Base-by-base conservation (phyloP, 1,140 invertebrate genomes). In the Idris sp. region DNA sequence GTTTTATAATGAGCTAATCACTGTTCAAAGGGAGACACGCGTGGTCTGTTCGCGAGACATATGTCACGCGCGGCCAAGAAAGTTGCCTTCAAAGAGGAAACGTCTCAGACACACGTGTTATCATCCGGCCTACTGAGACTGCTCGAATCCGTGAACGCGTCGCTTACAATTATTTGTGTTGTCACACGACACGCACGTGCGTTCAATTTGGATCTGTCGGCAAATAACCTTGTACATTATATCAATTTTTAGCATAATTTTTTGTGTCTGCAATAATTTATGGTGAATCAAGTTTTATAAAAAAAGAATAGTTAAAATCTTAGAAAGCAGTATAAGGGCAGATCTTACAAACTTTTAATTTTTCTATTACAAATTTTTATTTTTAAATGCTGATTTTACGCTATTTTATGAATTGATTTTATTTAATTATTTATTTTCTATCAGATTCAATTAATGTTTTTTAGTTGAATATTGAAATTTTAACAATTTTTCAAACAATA, bases 1-100 rank as follows among this genome's bases (percentile, higher is more conserved):
- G 61, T 67, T 61, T 61, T 67, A 62, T 74, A 74, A 74, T 67
- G 54, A 56, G 71, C 48, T 76, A 76, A 76, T 76, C 53, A 65
- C 19, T 40, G 36, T 49, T 71, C 67, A 71, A 67, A 67, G 36
- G 48, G 25, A 61, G 46, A 62, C 14, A 67, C 40, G 65, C n/a
- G 48, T 11, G 44, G 54, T 46, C 25, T 54, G 28, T 10, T 46
- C 2, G 44, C 16, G 26, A 16, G 54, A 69, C 73, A 76, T 53
- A 28, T 76, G 73, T 76, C 59, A 36, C 58, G 31, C 15, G 44
- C 51, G 38, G 13, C 28, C 15, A 64, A 65, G 46, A 61, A 40
- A 53, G 44, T 46, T 53, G 54, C 62, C 49, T 25, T 75, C 72
- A 75, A 75, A 75, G 51, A 69, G 72, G 72, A 74, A 74, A 67